Percentiles rank a stretch among this genome's conserved stretches.
These are phyloP conservation scores for Heliothis subflexa DNA, from an alignment of 1,140 invertebrate species.

Conservation along the genomic window DNA sequence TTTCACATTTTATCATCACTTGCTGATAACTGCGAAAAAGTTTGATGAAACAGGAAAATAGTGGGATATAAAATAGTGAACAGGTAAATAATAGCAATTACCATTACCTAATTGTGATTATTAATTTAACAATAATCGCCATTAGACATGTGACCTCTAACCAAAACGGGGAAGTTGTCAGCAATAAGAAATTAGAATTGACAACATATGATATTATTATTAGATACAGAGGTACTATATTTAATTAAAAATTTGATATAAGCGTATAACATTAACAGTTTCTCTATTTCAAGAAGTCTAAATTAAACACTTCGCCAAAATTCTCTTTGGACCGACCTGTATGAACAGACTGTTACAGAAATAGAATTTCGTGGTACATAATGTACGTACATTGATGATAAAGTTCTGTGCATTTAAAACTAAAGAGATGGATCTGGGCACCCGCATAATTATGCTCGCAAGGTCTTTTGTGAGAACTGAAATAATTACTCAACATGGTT, in stretches of 20 bases:
- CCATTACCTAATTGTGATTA: too few relatives aligned
- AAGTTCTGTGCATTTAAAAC: slow-evolving; percentile 2
- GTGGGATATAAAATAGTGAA: too few relatives aligned
- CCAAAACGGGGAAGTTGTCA: too few relatives aligned
- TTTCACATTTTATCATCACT: too few relatives aligned
- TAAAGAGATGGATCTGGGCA: slow-evolving; percentile 1
- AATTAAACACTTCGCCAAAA: neutral
- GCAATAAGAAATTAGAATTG: too few relatives aligned
- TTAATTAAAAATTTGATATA: too few relatives aligned
- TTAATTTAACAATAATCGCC: too few relatives aligned
- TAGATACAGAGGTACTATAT: too few relatives aligned
- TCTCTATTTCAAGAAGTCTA: neutral
- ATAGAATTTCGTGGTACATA: slow-evolving; percentile 36
- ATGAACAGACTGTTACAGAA: slow-evolving; percentile 21
- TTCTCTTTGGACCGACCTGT: slow-evolving; percentile 17
- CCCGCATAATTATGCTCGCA: slow-evolving; percentile 14
- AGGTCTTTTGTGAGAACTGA: slow-evolving; percentile 1
- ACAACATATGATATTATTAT: too few relatives aligned
- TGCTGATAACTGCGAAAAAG: neutral
- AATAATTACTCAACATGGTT: slow-evolving; percentile 7
- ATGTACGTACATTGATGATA: neutral
- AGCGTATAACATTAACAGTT: neutral
- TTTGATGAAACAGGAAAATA: too few relatives aligned
- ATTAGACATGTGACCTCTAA: too few relatives aligned
- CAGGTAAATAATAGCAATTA: too few relatives aligned